phyloP scores from a whole-genome alignment of 2,797 vertebrate genomes.

The Eurystomus glaucurus region DNA sequence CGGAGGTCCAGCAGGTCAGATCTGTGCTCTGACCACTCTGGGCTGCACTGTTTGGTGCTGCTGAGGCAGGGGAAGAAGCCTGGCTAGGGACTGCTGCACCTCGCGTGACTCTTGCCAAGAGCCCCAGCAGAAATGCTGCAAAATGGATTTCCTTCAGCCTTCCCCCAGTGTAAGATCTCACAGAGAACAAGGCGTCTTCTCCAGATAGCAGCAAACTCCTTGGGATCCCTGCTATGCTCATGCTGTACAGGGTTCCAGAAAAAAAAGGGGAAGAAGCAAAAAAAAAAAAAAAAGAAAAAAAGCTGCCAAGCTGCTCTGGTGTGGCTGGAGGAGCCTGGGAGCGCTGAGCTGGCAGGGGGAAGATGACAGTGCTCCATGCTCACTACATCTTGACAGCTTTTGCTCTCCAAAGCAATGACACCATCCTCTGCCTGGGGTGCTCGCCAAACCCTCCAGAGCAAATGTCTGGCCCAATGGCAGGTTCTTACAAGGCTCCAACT shows the following conservation, averaged over 20 bases:
- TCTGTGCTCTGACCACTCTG: accelerated
- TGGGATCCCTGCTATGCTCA: not conserved
- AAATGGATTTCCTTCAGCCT: not conserved
- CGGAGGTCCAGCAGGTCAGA: not conserved
- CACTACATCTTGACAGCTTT: not conserved
- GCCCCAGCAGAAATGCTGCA: not conserved
- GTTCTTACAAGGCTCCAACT: not conserved
- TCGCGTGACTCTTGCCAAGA: not conserved
- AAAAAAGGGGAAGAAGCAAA: not conserved
- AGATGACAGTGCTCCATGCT: accelerated
- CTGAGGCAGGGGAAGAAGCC: not conserved
- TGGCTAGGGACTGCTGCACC: not conserved
- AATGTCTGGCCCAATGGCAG: not conserved
- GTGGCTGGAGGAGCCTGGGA: not conserved
- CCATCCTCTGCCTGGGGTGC: not conserved
- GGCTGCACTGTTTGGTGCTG: accelerated
- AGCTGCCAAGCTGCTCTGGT: not conserved
- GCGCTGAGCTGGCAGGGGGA: not conserved
- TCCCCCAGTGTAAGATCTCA: not conserved
- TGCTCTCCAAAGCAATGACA: not conserved
- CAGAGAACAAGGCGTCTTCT: not conserved
- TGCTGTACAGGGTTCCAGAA: not conserved
- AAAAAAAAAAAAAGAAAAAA: not conserved
- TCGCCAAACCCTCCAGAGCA: not conserved
- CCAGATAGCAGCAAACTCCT: not conserved